These are phyloP conservation scores for Leuciscus waleckii DNA, from an alignment of 2,797 vertebrate genomes.

Conservation along the genomic window DNA sequence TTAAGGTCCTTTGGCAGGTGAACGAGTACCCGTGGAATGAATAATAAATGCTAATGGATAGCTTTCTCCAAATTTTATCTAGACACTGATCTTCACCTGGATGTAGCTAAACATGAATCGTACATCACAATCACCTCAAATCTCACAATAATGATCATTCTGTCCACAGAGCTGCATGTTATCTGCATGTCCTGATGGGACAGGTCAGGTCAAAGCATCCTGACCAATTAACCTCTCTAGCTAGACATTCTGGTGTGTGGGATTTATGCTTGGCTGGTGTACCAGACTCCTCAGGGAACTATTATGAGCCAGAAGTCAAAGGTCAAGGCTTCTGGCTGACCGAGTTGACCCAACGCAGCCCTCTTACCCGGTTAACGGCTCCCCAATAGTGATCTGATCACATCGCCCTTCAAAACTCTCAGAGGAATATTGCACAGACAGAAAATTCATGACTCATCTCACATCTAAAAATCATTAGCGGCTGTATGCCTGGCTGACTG, in stretches of 20 bases:
- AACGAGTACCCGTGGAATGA: not conserved
- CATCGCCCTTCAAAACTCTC: slow-evolving; percentile 17
- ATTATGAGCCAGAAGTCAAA: slow-evolving; percentile 25
- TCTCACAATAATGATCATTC: not conserved
- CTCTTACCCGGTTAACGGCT: slow-evolving; percentile 31
- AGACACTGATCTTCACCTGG: not conserved
- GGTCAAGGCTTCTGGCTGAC: slow-evolving; percentile 44
- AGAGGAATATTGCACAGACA: slow-evolving; percentile 21
- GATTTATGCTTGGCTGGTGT: slow-evolving; percentile 33
- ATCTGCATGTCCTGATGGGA: slow-evolving; percentile 5
- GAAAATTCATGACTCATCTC: slow-evolving; percentile 45
- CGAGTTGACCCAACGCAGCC: slow-evolving; percentile 22
- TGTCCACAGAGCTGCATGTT: not conserved
- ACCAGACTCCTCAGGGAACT: slow-evolving; percentile 32
- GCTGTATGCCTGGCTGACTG: slow-evolving; percentile 18
- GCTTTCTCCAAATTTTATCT: not conserved
- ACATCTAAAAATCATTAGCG: slow-evolving; percentile 48
- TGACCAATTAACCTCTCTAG: slow-evolving; percentile 19
- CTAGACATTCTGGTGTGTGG: slow-evolving; percentile 31
- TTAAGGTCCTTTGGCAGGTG: not conserved
- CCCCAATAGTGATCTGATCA: slow-evolving; percentile 14
- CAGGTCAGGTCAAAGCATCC: slow-evolving; percentile 11
- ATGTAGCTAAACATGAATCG: not conserved
- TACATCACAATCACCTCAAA: not conserved
- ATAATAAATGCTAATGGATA: not conserved